Percentiles rank a stretch among this genome's conserved stretches.
Conservation (phyloP, 2,797 vertebrate species). For the Eleutherodactylus coqui region DNA sequence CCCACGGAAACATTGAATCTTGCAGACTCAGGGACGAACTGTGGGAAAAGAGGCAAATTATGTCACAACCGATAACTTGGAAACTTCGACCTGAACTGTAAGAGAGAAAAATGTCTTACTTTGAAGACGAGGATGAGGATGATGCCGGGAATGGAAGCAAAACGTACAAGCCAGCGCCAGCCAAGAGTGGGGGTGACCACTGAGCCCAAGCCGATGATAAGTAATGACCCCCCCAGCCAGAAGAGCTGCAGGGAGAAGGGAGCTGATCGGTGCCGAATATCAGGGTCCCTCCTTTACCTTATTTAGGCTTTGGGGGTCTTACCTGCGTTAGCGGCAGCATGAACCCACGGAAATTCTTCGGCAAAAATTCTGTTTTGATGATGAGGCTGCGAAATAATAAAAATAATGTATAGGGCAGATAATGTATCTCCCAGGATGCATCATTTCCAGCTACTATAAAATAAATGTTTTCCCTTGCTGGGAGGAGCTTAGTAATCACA, state of each 20-base stretch:
- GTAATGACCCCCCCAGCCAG: slow-evolving; percentile 90
- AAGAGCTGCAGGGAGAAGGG: slow-evolving; percentile 80
- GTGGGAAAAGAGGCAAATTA: not conserved
- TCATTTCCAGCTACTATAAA: not conserved
- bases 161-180: slow-evolving; percentile 95
- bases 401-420: not conserved
- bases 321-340: slow-evolving; percentile 90
- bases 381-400: slow-evolving; percentile 78
- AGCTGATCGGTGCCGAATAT: no score
- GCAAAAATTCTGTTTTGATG: slow-evolving; percentile 94
- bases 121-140: slow-evolving; percentile 87
- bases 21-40: slow-evolving; percentile 93
- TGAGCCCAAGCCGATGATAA: slow-evolving; percentile 90
- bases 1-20: slow-evolving; percentile 87
- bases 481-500: no score
- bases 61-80: not conserved
- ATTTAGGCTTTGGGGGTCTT: slow-evolving; percentile 65
- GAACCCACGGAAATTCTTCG: slow-evolving; percentile 83
- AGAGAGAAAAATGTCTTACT: slow-evolving; percentile 71
- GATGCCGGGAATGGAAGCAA: slow-evolving; percentile 86
- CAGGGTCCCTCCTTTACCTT: no score
- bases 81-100: no score
- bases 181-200: slow-evolving; percentile 84
- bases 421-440: not conserved
- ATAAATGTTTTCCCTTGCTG: no score